Conservation (phyloP, 2,797 vertebrate species). For the Lepilemur ruficaudatus region DNA sequence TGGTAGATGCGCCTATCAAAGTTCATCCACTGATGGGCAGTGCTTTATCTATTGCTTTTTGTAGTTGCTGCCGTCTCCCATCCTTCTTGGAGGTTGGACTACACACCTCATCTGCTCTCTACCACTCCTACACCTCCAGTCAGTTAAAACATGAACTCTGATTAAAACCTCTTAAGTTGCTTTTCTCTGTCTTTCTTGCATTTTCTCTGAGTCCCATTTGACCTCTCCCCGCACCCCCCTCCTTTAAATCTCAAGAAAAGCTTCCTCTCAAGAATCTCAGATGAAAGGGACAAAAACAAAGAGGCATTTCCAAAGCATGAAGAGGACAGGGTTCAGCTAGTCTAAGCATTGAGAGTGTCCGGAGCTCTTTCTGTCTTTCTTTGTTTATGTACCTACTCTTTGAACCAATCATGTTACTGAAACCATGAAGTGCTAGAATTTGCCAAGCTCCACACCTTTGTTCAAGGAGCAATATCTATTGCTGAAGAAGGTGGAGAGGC, state of each 20-base stretch:
- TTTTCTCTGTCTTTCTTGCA: not conserved
- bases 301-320: not conserved
- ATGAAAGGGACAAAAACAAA: not conserved
- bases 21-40: not conserved
- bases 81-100: not conserved
- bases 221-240: not conserved
- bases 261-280: not conserved
- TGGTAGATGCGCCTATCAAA: not conserved
- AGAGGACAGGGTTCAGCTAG: not conserved
- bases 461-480: not conserved
- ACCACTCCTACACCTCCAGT: not conserved
- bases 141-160: not conserved
- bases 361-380: not conserved
- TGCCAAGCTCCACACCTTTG: not conserved
- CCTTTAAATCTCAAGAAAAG: not conserved
- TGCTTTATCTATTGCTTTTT: not conserved
- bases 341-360: not conserved
- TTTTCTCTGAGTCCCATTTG: not conserved
- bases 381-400: not conserved
- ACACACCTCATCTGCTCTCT: not conserved
- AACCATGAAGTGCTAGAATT: not conserved
- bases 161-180: not conserved
- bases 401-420: not conserved
- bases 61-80: not conserved
- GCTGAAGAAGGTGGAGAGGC: not conserved